Conservation (phyloP, 1,140 invertebrate genomes). For the roundworm (Caenorhabditis elegans) region WBcel235 BX284603.4:7058501-7059000, state of each 20-base stretch:
- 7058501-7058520: too few species aligned
- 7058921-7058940: background rate
- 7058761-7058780: constrained; percentile 34
- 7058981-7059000: constrained; percentile 35
- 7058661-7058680: constrained; percentile 22
- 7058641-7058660: background rate
- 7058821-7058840: too few species aligned
- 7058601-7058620: too few species aligned
- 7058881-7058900: too few species aligned
- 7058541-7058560: background rate
- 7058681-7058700: constrained; percentile 32
- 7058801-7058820: constrained; percentile 22
- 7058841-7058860: too few species aligned
- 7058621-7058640: too few species aligned
- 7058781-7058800: constrained; percentile 1
- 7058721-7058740: constrained; percentile 42
- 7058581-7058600: too few species aligned
- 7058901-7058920: too few species aligned
- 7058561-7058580: background rate
- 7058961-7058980: constrained; percentile 41
- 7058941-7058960: background rate
- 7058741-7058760: constrained; percentile 36
- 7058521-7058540: constrained; percentile 13
- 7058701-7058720: constrained; percentile 41
- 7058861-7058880: too few species aligned